phyloP scores from a whole-genome alignment of 2,888 invertebrate species.

The Galerucella pusilla region DNA sequence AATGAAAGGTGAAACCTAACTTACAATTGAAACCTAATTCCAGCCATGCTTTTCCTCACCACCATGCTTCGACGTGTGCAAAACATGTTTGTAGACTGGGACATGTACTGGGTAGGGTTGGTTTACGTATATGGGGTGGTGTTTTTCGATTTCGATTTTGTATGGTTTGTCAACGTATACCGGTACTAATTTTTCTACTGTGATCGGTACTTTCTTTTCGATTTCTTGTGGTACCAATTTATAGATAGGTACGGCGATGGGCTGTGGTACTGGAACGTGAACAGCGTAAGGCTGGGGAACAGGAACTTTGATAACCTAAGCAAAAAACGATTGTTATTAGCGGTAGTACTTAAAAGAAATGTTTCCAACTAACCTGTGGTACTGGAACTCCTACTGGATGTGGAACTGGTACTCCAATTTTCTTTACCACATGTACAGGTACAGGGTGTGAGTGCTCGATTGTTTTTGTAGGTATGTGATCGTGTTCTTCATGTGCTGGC shows the following conservation, averaged over 20 bases:
- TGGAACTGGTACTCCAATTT: slow-evolving; percentile 79
- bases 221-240: slow-evolving; percentile 79
- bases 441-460: slow-evolving; percentile 77
- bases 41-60: slow-evolving; percentile 52
- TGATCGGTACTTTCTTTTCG: slow-evolving; percentile 79
- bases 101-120: slow-evolving; percentile 81
- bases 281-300: slow-evolving; percentile 82
- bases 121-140: slow-evolving; percentile 72
- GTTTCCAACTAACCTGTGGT: slow-evolving; percentile 67
- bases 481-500: slow-evolving; percentile 65
- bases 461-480: slow-evolving; percentile 69
- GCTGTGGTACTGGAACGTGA: slow-evolving; percentile 77
- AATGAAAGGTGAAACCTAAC: slow-evolving; percentile 15
- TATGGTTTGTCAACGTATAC: slow-evolving; percentile 80
- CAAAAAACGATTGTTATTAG: not conserved
- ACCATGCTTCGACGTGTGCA: slow-evolving; percentile 68
- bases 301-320: slow-evolving; percentile 74
- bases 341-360: not conserved
- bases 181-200: slow-evolving; percentile 78
- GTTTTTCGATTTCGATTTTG: slow-evolving; percentile 81
- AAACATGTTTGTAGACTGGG: slow-evolving; percentile 79
- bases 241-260: slow-evolving; percentile 78
- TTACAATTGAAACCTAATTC: slow-evolving; percentile 37
- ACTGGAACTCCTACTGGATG: slow-evolving; percentile 79
- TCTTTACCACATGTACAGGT: slow-evolving; percentile 77